Base-by-base conservation (phyloP, 2,113 vertebrate species). In the Bos taurus region DNA sequence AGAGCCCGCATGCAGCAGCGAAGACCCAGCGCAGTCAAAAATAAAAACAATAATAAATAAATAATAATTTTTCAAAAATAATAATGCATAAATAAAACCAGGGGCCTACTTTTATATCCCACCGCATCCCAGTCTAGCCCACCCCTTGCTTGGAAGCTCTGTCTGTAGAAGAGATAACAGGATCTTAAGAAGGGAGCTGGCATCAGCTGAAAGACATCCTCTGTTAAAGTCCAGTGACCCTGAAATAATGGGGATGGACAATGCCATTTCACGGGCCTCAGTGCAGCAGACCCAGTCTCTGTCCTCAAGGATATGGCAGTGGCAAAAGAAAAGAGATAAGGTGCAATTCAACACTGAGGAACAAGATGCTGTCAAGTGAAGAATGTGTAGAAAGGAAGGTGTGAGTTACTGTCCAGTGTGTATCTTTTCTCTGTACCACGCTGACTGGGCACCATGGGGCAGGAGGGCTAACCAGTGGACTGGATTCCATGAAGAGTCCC, bases 21-120 rank as follows among this genome's bases (percentile, higher is more conserved):
- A 26, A 77, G 21, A 25, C 71, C 71, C 23, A 43, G 36, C 0
- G 0, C 12, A 4, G 23, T 7, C 36, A 77, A 77, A 43, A 26
- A 43, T 43, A 77, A 77, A 77, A 77, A 40, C 11, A 77, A 43
- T 77, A 43, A 77, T 26, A 26, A 43, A 77, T 43, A 26, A 25
- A 43, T 43, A 74, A 43, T 74, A 23, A 43, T 25, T 26, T 77
- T 13, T 1, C 0, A 25, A 43, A 40, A 77, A 43, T 77, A 77
- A 77, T 71, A 71, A 11, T 71, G n/a, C n/a, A 43, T 77, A 26
- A 25, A 10, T 71, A 86, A 43, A 82, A 2, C 16, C 59, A 91
- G 74, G 90, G 33, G 46, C 56, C n/a, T 64, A 28, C 11, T 30
- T 46, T 50, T 21, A 40, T 33, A 46, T 36, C 6, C 7, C 17